A percentile compares a stretch with the other conserved stretches of the same genome.
These are phyloP conservation scores for Ladona fulva DNA, from an alignment of 1,140 invertebrate species.

Conservation along the genomic window DNA sequence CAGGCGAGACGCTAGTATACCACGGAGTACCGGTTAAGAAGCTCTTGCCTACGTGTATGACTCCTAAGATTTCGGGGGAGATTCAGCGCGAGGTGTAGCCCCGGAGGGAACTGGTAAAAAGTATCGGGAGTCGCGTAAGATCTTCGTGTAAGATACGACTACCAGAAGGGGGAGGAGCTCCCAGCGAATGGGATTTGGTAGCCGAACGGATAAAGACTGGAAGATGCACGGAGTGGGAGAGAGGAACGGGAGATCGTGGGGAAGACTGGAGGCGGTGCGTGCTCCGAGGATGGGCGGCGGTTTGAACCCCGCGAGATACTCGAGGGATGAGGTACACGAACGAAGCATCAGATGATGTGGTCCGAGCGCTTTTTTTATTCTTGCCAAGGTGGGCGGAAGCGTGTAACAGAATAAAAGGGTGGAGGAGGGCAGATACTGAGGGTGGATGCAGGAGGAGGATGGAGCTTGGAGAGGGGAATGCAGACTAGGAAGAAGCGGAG, in stretches of 20 bases:
- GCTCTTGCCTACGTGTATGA: no score
- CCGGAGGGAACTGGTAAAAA: no score
- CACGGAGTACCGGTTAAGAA: no score
- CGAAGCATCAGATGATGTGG: background rate
- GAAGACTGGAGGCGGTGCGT: background rate
- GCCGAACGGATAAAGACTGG: no score
- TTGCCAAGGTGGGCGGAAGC: background rate
- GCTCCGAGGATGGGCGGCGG: background rate
- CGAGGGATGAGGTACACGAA: background rate
- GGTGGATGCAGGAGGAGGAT: background rate
- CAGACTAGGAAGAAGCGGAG: background rate
- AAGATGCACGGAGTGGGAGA: background rate
- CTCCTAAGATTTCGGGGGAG: no score
- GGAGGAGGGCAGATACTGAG: background rate
- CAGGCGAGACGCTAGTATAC: no score
- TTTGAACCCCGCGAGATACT: background rate
- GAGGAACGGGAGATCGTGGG: background rate
- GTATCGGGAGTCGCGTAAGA: no score
- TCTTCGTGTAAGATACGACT: no score
- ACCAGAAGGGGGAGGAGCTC: no score
- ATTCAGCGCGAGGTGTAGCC: no score
- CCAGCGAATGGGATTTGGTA: no score
- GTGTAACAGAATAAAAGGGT: background rate
- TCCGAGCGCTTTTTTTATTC: background rate
- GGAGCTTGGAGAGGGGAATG: background rate